A percentile compares a stretch with the other conserved stretches of the same genome.
These are phyloP conservation scores for Pissodes strobi DNA, from an alignment of 1,140 invertebrate species.

Conservation along the genomic window DNA sequence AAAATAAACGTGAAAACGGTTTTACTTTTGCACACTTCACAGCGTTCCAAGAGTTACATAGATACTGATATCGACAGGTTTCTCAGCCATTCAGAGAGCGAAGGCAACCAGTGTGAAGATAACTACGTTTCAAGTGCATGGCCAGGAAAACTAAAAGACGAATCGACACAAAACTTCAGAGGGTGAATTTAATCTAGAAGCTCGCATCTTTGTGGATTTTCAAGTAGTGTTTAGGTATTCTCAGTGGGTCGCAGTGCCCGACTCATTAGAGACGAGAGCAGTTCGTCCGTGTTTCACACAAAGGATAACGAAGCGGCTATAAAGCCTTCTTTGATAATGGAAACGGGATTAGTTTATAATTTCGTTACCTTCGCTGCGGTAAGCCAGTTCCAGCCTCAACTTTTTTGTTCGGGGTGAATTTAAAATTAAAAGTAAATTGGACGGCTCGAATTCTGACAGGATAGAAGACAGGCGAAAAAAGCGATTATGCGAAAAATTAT, in stretches of 20 bases:
- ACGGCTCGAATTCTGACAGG: neutral
- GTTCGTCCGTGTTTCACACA: conserved; percentile 38
- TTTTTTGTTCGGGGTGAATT: conserved; percentile 14
- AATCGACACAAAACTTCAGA: conserved; percentile 54
- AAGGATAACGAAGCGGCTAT: conserved; percentile 48
- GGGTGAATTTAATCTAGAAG: conserved; percentile 54
- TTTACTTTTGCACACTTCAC: conserved; percentile 1
- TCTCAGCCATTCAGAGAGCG: conserved; percentile 8
- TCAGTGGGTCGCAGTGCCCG: conserved; percentile 41
- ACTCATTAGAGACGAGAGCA: conserved; percentile 43
- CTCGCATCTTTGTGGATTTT: conserved; percentile 53
- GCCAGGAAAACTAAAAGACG: conserved; percentile 53
- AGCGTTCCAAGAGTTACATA: neutral
- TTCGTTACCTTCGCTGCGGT: conserved; percentile 32
- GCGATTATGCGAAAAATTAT: too few species aligned
- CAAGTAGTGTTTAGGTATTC: conserved; percentile 56
- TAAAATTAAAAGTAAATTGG: conserved; percentile 12
- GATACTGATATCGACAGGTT: conserved; percentile 12
- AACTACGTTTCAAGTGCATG: conserved; percentile 54
- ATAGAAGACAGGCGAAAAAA: neutral
- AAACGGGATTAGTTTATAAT: conserved; percentile 49
- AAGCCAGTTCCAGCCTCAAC: conserved; percentile 2
- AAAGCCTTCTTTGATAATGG: conserved; percentile 49
- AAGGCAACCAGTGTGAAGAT: conserved; percentile 49
- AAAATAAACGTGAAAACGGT: too few species aligned